Evolutionary conservation across 2,888 invertebrate species (phyloP), one percentile per base, ranked within the genome.

Genomic region (Chymomyza fuscimana): DNA sequence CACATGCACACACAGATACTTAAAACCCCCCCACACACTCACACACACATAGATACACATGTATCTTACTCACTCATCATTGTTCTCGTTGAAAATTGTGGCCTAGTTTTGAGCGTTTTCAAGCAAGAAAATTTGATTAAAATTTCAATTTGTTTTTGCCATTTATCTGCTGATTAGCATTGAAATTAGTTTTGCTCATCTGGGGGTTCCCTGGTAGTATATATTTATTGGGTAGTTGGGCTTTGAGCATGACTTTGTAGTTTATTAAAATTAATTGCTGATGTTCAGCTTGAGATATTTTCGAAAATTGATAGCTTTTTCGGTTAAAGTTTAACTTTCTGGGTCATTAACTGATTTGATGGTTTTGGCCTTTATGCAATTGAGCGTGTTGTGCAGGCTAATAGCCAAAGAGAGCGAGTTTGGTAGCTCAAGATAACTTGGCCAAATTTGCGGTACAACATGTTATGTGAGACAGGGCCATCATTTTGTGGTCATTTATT

Each of bases 251-350:
- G 80, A 87, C 85, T 79, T 72, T 72, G 79, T 71, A 72, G 79
- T 85, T 84, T 87, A 84, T 79, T 80, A 83, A 83, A 83, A 87
- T 86, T 87, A 87, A 85, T 87, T 87, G 87, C 73, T 72, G 58
- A 74, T 72, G 69, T 69, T 72, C 62, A 71, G 79, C 75, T 63
- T 66, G 60, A 70, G 73, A 71, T 69, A 76, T 75, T 72, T 77
- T 51, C 9, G 56, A 58, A 67, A 72, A 77, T 75, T 79, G 69
- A 71, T 75, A 67, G 73, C 65, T 54, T 67, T 59, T 68, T 58
- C 60, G 65, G 36, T 65, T 63, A 69, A 76, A 72, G 74, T 75
- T 78, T 63, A 84, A 72, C 72, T 78, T 86, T 87, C 76, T 81
- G 76, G 81, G 60, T 75, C 79, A 85, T 85, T 85, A 87, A 78